Percentiles rank a stretch among this genome's conserved stretches.
These are phyloP conservation scores for Poecile atricapillus DNA, from an alignment of 2,113 vertebrate species.

Conservation along the genomic window DNA sequence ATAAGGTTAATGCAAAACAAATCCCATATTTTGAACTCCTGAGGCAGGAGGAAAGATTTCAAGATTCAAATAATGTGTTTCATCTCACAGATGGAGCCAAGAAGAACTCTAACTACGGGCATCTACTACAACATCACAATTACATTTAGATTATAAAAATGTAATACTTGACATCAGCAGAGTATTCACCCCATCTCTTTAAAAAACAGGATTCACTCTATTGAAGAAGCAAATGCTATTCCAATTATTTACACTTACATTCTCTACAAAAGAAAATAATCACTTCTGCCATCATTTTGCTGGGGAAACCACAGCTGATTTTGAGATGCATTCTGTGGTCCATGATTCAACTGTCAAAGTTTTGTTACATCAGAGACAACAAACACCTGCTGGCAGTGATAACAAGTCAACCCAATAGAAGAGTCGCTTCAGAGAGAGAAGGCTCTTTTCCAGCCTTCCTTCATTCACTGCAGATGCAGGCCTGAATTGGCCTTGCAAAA, in stretches of 20 bases:
- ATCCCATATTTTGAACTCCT: not conserved
- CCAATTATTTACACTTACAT: not conserved
- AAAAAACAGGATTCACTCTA: not conserved
- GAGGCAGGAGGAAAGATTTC: not conserved
- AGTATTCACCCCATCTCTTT: not conserved
- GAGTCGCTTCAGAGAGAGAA: not conserved
- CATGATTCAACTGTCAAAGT: not conserved
- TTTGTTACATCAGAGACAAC: not conserved
- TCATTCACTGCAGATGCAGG: not conserved
- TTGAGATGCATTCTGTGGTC: not conserved
- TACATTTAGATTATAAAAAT: not conserved
- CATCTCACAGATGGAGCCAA: not conserved
- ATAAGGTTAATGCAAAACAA: not conserved
- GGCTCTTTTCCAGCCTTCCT: not conserved
- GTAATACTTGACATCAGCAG: not conserved
- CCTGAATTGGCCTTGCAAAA: constrained; percentile 34
- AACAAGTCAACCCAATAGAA: not conserved
- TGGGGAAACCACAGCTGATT: not conserved
- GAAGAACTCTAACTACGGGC: not conserved
- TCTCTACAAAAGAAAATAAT: not conserved
- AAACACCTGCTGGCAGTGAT: not conserved
- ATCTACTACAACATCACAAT: not conserved
- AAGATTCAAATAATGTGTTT: not conserved
- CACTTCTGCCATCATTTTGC: not conserved
- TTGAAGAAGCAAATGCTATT: not conserved